A percentile compares a stretch with the other conserved stretches of the same genome.
These are phyloP conservation scores for Ceryle rudis DNA, from an alignment of 2,797 vertebrate genomes.

Conservation along the genomic window DNA sequence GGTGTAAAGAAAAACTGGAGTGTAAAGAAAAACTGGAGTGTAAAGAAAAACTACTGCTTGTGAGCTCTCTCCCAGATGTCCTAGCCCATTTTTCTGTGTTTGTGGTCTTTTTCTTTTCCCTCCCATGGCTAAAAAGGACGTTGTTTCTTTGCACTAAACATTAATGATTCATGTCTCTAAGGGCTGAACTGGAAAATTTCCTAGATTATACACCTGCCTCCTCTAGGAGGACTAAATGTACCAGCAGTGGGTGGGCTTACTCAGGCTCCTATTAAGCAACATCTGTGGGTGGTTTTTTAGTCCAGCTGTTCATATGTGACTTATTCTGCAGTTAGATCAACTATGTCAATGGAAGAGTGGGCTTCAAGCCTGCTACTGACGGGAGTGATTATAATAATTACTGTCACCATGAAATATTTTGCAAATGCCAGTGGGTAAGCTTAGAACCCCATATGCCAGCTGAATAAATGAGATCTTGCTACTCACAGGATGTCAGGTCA, in stretches of 20 bases:
- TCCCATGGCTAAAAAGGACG: not conserved
- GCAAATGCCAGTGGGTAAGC: not conserved
- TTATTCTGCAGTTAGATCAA: slow-evolving; percentile 17
- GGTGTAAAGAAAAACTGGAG: not conserved
- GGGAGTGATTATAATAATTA: slow-evolving; percentile 46
- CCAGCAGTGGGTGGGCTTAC: slow-evolving; percentile 62
- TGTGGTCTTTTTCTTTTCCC: not conserved
- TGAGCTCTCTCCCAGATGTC: not conserved
- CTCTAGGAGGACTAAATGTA: slow-evolving; percentile 60
- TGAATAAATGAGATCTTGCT: slow-evolving; percentile 6
- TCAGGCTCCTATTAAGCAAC: slow-evolving; percentile 56
- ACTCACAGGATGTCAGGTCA: not conserved
- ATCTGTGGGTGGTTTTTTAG: slow-evolving; percentile 63
- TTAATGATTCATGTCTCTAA: slow-evolving; percentile 61
- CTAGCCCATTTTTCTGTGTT: not conserved
- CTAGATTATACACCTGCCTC: slow-evolving; percentile 55
- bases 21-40: not conserved
- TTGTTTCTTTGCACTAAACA: slow-evolving; percentile 1
- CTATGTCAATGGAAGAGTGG: slow-evolving; percentile 28
- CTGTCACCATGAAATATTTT: slow-evolving; percentile 12
- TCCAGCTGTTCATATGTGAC: slow-evolving; percentile 65
- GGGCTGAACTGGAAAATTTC: slow-evolving; percentile 43
- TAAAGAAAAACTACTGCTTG: too few relatives aligned
- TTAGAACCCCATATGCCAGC: not conserved
- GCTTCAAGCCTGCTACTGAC: slow-evolving; percentile 15